A percentile compares a stretch with the other conserved stretches of the same genome.
These are phyloP conservation scores for Grallaria varia DNA, from an alignment of 2,113 vertebrate genomes.

Conservation along the genomic window DNA sequence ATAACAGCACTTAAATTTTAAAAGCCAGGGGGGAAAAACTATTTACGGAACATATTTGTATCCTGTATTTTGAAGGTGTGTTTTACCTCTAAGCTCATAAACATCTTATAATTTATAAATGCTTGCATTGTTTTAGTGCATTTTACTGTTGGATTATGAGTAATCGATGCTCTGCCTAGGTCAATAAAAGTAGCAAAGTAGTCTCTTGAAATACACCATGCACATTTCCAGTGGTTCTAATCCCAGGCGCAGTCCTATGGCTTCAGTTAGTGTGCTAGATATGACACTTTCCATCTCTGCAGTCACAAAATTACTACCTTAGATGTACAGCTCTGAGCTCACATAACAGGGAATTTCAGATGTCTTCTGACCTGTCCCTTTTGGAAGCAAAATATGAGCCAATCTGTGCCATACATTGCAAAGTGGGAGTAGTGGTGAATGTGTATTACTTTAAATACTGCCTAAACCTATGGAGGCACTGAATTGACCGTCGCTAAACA, in stretches of 20 bases:
- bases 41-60: background rate
- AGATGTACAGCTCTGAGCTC: background rate
- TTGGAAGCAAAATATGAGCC: background rate
- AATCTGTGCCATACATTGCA: background rate
- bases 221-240: background rate
- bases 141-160: background rate
- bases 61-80: background rate
- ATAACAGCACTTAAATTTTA: background rate
- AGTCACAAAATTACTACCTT: background rate
- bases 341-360: background rate
- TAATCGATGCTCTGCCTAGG: background rate
- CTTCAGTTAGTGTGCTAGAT: background rate
- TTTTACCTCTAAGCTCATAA: background rate
- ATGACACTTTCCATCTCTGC: background rate
- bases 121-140: background rate
- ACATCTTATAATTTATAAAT: background rate
- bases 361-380: background rate
- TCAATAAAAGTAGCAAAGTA: background rate
- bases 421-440: background rate
- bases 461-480: background rate
- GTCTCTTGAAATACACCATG: background rate
- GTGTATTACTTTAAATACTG: background rate
- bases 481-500: background rate
- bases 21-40: too few species aligned
- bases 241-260: background rate